Evolutionary conservation across 1,140 invertebrate genomes (phyloP).

Genomic region (Eumaeus atala): DNA sequence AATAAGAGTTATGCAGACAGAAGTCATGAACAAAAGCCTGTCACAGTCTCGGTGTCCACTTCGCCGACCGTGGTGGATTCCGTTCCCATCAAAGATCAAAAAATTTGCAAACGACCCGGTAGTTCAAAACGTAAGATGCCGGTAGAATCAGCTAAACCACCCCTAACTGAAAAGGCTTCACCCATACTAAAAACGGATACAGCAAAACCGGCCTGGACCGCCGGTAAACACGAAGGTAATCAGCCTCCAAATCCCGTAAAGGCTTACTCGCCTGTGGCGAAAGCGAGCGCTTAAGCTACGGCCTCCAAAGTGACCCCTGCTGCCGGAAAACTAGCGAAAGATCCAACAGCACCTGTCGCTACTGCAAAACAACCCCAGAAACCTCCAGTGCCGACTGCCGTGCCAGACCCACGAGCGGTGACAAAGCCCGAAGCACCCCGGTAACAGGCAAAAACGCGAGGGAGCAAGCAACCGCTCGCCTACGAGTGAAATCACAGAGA

Average conservation of each 20-base stretch:
- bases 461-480: slow-evolving; percentile 51
- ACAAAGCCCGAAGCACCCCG: slow-evolving; percentile 64
- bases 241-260: slow-evolving; percentile 33
- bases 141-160: slow-evolving; percentile 36
- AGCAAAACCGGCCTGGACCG: slow-evolving; percentile 51
- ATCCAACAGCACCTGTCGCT: slow-evolving; percentile 53
- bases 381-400: slow-evolving; percentile 46
- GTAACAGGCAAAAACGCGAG: slow-evolving; percentile 64
- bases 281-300: slow-evolving; percentile 27
- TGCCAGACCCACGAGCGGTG: slow-evolving; percentile 58
- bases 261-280: slow-evolving; percentile 36
- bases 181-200: slow-evolving; percentile 47
- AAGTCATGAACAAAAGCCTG: slow-evolving; percentile 43
- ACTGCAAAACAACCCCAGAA: slow-evolving; percentile 50
- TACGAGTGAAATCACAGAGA: slow-evolving; percentile 47
- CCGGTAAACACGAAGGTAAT: slow-evolving; percentile 36
- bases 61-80: slow-evolving; percentile 39
- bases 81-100: slow-evolving; percentile 68
- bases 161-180: slow-evolving; percentile 43
- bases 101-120: slow-evolving; percentile 56
- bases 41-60: slow-evolving; percentile 28
- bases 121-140: slow-evolving; percentile 54
- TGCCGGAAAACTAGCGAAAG: slow-evolving; percentile 48
- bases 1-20: slow-evolving; percentile 55
- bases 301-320: slow-evolving; percentile 40